Evolutionary conservation across 1,140 invertebrate species (phyloP), one percentile per base, ranked within the genome.

Genomic region (Diachasma alloeum): DNA sequence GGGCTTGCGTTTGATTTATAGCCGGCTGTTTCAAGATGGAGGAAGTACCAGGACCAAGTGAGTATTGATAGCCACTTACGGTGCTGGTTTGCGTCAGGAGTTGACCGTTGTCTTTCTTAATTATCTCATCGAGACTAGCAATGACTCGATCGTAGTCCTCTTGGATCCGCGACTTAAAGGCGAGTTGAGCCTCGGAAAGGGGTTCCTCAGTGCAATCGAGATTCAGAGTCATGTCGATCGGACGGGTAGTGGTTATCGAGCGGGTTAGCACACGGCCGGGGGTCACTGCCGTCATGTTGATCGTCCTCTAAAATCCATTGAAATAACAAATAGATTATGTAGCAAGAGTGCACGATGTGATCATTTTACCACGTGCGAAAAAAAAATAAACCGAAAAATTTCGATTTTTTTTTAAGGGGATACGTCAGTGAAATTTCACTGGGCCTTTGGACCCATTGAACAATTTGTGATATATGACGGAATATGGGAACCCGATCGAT

Each of bases 181-280:
- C 84, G 76, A 92, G 82, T 82, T 94, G 94, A 8, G 87, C 90
- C 72, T 93, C 91, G 5, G 91, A 93, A 0, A 94, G 84, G 56
- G 93, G 93, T 56, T 94, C 93, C 67, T 93, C 92, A 85, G 89
- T 90, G 78, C 93, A 93, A 69, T 94, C 93, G 80, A 94, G 86
- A 78, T 93, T 92, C 19, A 94, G 83, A 4, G 92, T 92, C 85
- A 90, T 89, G 0, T 87, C 80, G 48, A 77, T 8, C 31, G 87
- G 84, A 36, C 84, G 81, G 72, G 73, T 81, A 3, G 75, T 86
- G 5, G 79, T 80, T 6, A 87, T 48, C 2, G 88, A 85, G 2
- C 84, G 84, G 8, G 83, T 83, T 56, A 83, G 74, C 1, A 86
- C 10, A 17, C 83, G 81, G 72, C 59, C 76, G 59, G 82, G 83